Base-by-base conservation (phyloP, 1,140 invertebrate species). In the Aphaenogaster floridana region DNA sequence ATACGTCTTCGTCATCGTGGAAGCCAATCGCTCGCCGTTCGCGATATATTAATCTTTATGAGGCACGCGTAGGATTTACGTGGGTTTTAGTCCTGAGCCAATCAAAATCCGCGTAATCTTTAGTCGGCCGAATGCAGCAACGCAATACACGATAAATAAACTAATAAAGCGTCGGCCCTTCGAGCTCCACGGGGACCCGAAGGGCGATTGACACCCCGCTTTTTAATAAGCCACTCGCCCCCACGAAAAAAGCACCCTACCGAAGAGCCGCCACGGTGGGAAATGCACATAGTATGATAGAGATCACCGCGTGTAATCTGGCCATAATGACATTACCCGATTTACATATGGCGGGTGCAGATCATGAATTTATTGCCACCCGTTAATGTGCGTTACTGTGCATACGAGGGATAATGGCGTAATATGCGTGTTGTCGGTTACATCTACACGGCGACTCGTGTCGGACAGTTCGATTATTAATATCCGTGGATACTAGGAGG, bases 51-150 rank as follows among this genome's bases (percentile, higher is more conserved):
- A 93, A 93, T 93, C 92, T 92, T 92, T 90, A 93, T 93, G 92
- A 92, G 88, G 86, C 88, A 87, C 90, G 89, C 92, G 92, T 90
- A 90, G 89, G 89, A 90, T 88, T 71, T 83, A 63, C 28, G 54
- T 54, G n/a, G 59, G 88, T 74, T 90, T 86, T 90, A 83, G 34
- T 63, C 76, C 78, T 69, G 68, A 66, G 88, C 92, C 91, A 94
- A 94, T 94, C 93, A 94, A 92, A 93, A 93, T 94, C 91, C 88
- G 72, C 80, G 89, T 93, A 93, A 94, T 94, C 92, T 92, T 88
- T 52, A 57, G 57, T 28, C 81, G 78, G 79, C 45, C 88, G 71
- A 77, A 80, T 71, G 74, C 84, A 80, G 72, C 89, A 87, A 85
- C 74, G 68, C 79, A 69, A 90, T 74, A 81, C 85, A 66, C 88